These are phyloP conservation scores for Schizopygopsis pylzovi DNA, from an alignment of 2,797 vertebrate species.

Conservation along the genomic window DNA sequence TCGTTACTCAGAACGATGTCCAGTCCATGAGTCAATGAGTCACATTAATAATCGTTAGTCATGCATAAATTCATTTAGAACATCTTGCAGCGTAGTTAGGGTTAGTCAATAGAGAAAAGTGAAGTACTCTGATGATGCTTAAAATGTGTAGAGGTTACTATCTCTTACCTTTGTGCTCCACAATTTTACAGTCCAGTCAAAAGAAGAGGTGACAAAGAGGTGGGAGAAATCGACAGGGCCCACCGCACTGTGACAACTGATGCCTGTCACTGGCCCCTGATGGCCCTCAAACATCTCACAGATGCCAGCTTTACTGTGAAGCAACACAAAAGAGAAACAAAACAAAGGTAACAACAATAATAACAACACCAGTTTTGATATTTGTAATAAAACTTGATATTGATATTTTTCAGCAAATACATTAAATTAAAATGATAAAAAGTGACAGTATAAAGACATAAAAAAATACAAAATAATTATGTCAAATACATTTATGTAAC, in stretches of 20 bases:
- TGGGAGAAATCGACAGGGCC: constrained; percentile 96
- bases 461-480: background rate
- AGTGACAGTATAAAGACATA: background rate
- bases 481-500: background rate
- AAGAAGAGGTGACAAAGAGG: constrained; percentile 96
- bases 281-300: constrained; percentile 98
- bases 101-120: background rate
- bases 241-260: constrained; percentile 95
- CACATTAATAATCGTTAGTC: background rate
- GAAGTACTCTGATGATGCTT: background rate
- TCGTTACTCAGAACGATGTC: background rate
- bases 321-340: background rate
- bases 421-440: too few relatives aligned
- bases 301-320: constrained; percentile 94
- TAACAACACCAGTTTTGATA: background rate
- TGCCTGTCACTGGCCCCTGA: constrained; percentile 95
- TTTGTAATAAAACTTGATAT: background rate
- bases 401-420: background rate
- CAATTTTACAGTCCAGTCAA: constrained; percentile 98
- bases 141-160: background rate
- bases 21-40: background rate
- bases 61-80: background rate
- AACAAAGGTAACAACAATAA: background rate
- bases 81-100: background rate
- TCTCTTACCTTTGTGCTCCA: constrained; percentile 96